These are phyloP conservation scores for Lithophane socia DNA, from an alignment of 2,888 invertebrate species.

Conservation along the genomic window DNA sequence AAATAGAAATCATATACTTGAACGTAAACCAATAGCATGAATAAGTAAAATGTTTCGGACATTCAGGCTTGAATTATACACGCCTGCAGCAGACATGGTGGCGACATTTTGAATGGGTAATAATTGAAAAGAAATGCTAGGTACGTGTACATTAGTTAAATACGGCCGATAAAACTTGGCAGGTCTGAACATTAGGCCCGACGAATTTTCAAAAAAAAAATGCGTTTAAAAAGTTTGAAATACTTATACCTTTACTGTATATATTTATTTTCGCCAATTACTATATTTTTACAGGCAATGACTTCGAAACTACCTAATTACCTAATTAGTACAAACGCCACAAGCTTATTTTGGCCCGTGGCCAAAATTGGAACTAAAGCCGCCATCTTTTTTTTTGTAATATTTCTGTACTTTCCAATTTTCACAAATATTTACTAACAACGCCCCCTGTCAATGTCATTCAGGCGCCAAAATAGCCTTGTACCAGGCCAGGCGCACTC, in stretches of 20 bases:
- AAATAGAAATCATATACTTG: constrained; percentile 4
- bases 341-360: not conserved
- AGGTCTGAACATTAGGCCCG: no score
- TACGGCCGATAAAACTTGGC: no score
- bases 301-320: no score
- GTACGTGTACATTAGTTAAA: not conserved
- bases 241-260: no score
- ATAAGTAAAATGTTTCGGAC: constrained; percentile 15
- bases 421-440: not conserved
- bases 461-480: not conserved
- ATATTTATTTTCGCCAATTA: no score
- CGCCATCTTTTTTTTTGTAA: not conserved
- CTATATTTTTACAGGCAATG: no score
- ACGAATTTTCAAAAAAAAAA: no score
- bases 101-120: constrained; percentile 9
- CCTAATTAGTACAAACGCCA: not conserved
- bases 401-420: not conserved
- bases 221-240: no score
- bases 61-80: constrained; percentile 8
- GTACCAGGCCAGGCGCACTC: no score
- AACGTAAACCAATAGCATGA: not conserved
- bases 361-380: not conserved
- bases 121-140: not conserved
- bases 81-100: constrained; percentile 38
- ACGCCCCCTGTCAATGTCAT: not conserved